These are phyloP conservation scores for Jaculus jaculus DNA, from an alignment of 2,113 vertebrate genomes.

Conservation along the genomic window DNA sequence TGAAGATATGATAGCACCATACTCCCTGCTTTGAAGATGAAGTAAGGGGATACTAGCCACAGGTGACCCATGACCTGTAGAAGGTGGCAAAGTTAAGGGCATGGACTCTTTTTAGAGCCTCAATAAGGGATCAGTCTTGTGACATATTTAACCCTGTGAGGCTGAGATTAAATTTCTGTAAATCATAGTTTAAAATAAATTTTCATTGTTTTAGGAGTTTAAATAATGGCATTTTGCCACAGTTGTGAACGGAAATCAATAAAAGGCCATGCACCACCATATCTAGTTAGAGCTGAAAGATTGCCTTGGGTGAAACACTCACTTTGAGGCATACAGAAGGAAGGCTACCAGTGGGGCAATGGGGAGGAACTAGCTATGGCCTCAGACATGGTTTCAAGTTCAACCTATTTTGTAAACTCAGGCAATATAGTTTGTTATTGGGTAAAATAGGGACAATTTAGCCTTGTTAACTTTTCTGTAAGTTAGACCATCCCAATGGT, in stretches of 20 bases:
- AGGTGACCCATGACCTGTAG: not conserved
- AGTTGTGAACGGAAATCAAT: not conserved
- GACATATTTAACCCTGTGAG: not conserved
- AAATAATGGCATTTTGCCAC: not conserved
- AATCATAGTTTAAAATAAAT: not conserved
- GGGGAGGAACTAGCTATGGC: not conserved
- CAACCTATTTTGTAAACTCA: not conserved
- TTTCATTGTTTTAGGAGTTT: not conserved
- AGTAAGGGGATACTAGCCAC: no score
- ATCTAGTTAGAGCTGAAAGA: not conserved
- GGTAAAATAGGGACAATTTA: not conserved
- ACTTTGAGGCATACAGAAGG: not conserved
- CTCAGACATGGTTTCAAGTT: not conserved
- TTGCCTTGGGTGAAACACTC: not conserved
- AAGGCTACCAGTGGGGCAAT: accelerated
- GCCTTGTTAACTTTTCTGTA: not conserved
- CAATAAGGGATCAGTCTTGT: not conserved
- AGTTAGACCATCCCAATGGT: not conserved
- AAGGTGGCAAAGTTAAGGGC: not conserved
- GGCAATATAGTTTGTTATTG: not conserved
- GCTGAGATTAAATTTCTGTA: not conserved
- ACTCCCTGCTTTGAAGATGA: not conserved
- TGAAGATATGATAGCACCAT: accelerated
- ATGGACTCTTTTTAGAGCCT: not conserved
- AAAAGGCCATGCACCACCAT: accelerated